These are phyloP conservation scores for Protula sp. DNA, from an alignment of 2,888 invertebrate species.

Conservation along the genomic window DNA sequence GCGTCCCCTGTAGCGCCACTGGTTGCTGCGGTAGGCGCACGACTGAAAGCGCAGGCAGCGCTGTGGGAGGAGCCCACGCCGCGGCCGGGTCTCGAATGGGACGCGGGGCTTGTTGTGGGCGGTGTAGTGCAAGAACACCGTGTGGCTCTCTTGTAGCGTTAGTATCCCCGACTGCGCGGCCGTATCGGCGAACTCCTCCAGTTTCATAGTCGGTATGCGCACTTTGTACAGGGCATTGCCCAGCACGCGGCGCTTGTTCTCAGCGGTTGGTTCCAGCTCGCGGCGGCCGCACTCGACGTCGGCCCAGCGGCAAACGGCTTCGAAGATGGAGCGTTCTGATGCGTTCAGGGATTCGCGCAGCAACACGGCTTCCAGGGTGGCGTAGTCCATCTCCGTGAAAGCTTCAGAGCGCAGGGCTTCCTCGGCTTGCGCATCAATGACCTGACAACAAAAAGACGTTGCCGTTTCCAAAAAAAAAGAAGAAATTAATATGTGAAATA, in stretches of 20 bases:
- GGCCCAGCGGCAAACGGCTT: slow-evolving; percentile 90
- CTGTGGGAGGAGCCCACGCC: slow-evolving; percentile 85
- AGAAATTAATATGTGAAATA: no score
- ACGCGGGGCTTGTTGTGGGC: slow-evolving; percentile 79
- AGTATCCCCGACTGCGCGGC: slow-evolving; percentile 88
- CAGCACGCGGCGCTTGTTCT: slow-evolving; percentile 60
- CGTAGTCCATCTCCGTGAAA: slow-evolving; percentile 90
- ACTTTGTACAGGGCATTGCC: slow-evolving; percentile 75
- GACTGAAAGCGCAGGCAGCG: slow-evolving; percentile 89
- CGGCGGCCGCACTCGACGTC: slow-evolving; percentile 80
- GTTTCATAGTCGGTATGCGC: slow-evolving; percentile 86
- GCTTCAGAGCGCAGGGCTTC: slow-evolving; percentile 93
- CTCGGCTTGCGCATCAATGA: slow-evolving; percentile 93
- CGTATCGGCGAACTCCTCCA: slow-evolving; percentile 91
- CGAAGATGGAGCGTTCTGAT: slow-evolving; percentile 76
- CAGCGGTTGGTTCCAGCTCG: slow-evolving; percentile 74
- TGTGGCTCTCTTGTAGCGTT: slow-evolving; percentile 87
- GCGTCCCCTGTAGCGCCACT: slow-evolving; percentile 93
- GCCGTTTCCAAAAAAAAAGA: no score
- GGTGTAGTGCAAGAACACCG: slow-evolving; percentile 91
- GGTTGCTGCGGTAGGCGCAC: slow-evolving; percentile 84
- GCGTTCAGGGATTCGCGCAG: slow-evolving; percentile 90
- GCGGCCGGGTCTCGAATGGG: slow-evolving; percentile 74
- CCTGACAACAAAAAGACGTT: slow-evolving; percentile 75
- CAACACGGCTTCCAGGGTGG: slow-evolving; percentile 85